phyloP scores from a whole-genome alignment of 2,797 vertebrate species.

The Paramormyrops hopkinsi region DNA sequence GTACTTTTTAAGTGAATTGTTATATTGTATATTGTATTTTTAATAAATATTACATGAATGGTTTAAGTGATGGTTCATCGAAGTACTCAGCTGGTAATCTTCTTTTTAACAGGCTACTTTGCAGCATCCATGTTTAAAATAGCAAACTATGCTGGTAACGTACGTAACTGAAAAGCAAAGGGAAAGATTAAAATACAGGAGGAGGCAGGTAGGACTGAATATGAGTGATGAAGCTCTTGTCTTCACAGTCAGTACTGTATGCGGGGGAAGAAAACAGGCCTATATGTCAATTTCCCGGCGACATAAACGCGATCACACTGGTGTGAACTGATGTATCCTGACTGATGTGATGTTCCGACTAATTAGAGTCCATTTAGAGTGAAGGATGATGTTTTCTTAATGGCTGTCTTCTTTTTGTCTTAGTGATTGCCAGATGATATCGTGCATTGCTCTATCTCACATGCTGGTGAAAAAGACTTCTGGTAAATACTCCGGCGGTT shows the following conservation, averaged over 20 bases:
- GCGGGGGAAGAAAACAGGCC: neutral
- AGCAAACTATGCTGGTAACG: neutral
- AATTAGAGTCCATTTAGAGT: neutral
- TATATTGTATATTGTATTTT: neutral
- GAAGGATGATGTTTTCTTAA: conserved; percentile 1
- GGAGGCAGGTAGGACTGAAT: neutral
- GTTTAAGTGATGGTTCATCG: neutral
- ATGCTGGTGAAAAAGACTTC: neutral
- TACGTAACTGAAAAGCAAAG: neutral
- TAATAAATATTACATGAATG: neutral
- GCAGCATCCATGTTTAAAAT: neutral
- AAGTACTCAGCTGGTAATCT: neutral
- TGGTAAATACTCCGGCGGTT: neutral
- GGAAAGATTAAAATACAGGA: neutral
- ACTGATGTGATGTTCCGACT: neutral
- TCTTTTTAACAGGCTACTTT: neutral
- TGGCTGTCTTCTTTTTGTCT: neutral
- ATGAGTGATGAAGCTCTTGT: neutral
- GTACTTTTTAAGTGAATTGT: neutral
- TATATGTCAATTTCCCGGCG: neutral
- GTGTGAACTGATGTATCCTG: neutral
- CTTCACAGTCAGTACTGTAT: neutral
- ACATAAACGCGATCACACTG: neutral
- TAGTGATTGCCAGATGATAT: neutral
- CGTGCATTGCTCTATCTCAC: neutral